These are phyloP conservation scores for Heterotilapia buettikoferi DNA, from an alignment of 2,113 vertebrate species.

Conservation along the genomic window DNA sequence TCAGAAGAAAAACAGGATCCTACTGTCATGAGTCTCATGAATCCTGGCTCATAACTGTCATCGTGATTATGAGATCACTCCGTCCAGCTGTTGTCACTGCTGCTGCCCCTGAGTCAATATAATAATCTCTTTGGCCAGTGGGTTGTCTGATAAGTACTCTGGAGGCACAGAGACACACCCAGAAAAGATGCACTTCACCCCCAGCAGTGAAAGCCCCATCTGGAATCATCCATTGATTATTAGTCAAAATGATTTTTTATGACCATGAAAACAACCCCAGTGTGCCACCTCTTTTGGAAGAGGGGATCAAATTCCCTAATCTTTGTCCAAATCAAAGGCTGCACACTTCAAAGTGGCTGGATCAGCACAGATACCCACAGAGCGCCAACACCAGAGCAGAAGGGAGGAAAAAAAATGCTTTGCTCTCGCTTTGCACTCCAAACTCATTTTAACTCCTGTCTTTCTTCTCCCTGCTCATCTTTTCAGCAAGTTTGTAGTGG, in stretches of 20 bases:
- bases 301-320: slow-evolving; percentile 32
- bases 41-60: neutral
- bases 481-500: neutral
- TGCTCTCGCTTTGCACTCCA: slow-evolving; percentile 29
- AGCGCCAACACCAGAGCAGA: neutral
- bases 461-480: neutral
- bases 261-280: slow-evolving; percentile 17
- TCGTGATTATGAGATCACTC: neutral
- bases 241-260: slow-evolving; percentile 13
- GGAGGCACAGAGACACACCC: neutral
- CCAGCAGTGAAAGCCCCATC: neutral
- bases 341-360: slow-evolving; percentile 33
- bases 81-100: slow-evolving; percentile 11
- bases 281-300: slow-evolving; percentile 3
- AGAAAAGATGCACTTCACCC: neutral
- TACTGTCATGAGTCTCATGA: rapidly evolving
- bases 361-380: slow-evolving; percentile 21
- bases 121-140: slow-evolving; percentile 7
- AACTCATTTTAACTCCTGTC: slow-evolving; percentile 23
- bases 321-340: slow-evolving; percentile 51
- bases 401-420: neutral
- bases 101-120: slow-evolving; percentile 3
- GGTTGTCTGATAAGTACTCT: slow-evolving; percentile 19
- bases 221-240: slow-evolving; percentile 36
- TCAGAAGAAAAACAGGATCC: neutral